Conservation (phyloP, 1,140 invertebrate species). For the Calephelis virginiensis region DNA sequence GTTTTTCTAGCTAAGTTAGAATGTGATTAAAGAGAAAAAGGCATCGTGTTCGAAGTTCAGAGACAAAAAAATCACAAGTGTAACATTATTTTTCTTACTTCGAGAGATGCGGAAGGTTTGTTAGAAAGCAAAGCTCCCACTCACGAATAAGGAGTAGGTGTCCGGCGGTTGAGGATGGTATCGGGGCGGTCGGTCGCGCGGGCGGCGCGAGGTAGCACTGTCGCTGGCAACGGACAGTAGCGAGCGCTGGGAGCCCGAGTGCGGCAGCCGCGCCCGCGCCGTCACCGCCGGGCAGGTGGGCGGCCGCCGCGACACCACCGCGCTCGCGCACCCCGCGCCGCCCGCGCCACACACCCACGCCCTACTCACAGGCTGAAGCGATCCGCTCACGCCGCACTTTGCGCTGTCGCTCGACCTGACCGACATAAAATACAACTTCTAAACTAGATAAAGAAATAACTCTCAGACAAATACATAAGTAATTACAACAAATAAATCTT, state of each 20-base stretch:
- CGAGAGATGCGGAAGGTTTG: slow-evolving; percentile 58
- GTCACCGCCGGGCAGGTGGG: slow-evolving; percentile 45
- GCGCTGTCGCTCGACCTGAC: slow-evolving; percentile 75
- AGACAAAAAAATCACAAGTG: too few species aligned
- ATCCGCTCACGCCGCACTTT: slow-evolving; percentile 60
- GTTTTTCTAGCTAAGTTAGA: not conserved
- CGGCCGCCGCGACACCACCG: slow-evolving; percentile 38
- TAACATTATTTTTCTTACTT: slow-evolving; percentile 25
- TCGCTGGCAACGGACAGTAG: slow-evolving; percentile 74
- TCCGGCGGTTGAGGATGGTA: slow-evolving; percentile 58
- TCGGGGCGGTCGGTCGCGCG: slow-evolving; percentile 56
- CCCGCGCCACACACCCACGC: slow-evolving; percentile 51
- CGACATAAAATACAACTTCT: too few species aligned
- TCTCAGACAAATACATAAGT: too few species aligned
- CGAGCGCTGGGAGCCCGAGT: slow-evolving; percentile 62
- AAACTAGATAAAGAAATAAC: too few species aligned
- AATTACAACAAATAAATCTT: too few species aligned
- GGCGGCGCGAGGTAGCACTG: slow-evolving; percentile 68
- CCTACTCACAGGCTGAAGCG: slow-evolving; percentile 72
- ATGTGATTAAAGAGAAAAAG: not conserved
- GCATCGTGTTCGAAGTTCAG: too few species aligned
- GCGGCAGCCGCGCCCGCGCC: slow-evolving; percentile 38
- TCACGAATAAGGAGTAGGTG: slow-evolving; percentile 77
- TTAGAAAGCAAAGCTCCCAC: slow-evolving; percentile 77
- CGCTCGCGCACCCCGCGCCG: slow-evolving; percentile 36